These are phyloP conservation scores for Epirrhoe tristata DNA, from an alignment of 2,888 invertebrate species.

Conservation along the genomic window DNA sequence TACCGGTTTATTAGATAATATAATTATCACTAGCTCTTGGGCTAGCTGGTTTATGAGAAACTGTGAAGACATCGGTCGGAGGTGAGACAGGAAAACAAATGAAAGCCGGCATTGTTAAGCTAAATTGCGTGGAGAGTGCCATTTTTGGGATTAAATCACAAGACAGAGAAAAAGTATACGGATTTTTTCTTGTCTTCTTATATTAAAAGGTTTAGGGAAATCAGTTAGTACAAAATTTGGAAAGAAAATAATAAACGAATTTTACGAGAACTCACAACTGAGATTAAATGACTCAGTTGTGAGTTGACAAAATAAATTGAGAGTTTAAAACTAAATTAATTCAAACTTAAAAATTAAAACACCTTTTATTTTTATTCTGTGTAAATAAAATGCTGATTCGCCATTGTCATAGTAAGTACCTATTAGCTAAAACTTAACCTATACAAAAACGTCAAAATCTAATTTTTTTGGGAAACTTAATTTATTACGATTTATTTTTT, in stretches of 20 bases:
- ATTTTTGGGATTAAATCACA: conserved; percentile 41
- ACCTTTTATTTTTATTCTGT: no score
- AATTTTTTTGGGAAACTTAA: no score
- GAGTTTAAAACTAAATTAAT: no score
- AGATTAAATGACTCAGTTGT: not conserved
- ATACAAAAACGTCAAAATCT: no score
- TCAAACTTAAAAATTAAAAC: no score
- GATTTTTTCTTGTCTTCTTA: conserved; percentile 29
- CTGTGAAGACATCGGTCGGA: conserved; percentile 44
- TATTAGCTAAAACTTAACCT: no score
- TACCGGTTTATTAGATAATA: conserved; percentile 1
- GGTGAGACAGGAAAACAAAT: conserved; percentile 67
- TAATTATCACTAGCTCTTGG: conserved; percentile 9
- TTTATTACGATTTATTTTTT: no score
- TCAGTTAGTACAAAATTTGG: not conserved
- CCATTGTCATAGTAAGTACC: no score
- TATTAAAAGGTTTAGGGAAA: conserved; percentile 6
- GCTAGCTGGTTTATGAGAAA: conserved; percentile 30
- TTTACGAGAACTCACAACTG: not conserved
- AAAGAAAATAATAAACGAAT: not conserved
- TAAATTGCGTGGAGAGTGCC: conserved; percentile 42
- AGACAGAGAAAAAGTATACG: conserved; percentile 29
- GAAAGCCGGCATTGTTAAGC: conserved; percentile 55
- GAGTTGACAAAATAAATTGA: no score
- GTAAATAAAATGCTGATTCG: no score